A percentile compares a stretch with the other conserved stretches of the same genome.
Conservation (phyloP, 1,140 invertebrate genomes). For the Zaprionus vittiger region DNA sequence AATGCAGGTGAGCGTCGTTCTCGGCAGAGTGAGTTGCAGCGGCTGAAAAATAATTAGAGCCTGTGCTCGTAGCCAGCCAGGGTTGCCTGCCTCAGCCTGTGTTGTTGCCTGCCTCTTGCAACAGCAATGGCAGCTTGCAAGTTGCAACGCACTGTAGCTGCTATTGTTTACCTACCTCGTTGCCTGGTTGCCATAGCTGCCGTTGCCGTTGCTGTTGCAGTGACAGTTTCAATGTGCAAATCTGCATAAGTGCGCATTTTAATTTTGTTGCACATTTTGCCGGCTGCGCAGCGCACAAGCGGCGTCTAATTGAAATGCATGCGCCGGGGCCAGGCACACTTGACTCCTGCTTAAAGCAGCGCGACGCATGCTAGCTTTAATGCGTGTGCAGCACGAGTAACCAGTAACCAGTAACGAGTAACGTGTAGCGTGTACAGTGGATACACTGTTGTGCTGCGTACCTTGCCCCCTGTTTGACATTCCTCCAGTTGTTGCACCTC, state of each 20-base stretch:
- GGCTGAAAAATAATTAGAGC: slow-evolving; percentile 82
- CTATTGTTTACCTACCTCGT: slow-evolving; percentile 42
- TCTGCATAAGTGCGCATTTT: slow-evolving; percentile 83
- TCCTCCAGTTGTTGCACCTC: not conserved
- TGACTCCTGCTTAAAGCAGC: slow-evolving; percentile 67
- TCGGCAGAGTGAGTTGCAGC: slow-evolving; percentile 47
- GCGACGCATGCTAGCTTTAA: slow-evolving; percentile 54
- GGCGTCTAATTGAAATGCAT: slow-evolving; percentile 81
- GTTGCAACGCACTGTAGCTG: slow-evolving; percentile 70
- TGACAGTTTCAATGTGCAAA: slow-evolving; percentile 83
- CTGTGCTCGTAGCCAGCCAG: slow-evolving; percentile 52
- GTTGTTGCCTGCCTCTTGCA: not conserved
- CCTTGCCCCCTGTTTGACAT: not conserved
- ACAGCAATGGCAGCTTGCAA: slow-evolving; percentile 37
- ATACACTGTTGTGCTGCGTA: no score
- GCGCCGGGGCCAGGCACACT: slow-evolving; percentile 39
- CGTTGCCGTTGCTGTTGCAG: slow-evolving; percentile 48
- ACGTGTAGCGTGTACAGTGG: no score
- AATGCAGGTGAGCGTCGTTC: slow-evolving; percentile 42
- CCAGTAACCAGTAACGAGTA: not conserved
- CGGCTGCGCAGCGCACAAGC: slow-evolving; percentile 53
- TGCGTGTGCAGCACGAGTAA: slow-evolving; percentile 5
- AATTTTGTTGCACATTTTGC: slow-evolving; percentile 83
- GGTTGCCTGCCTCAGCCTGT: not conserved
- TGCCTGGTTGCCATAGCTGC: slow-evolving; percentile 40